These are phyloP conservation scores for Drosophila arizonae DNA, from an alignment of 1,140 invertebrate genomes.

Conservation along the genomic window DNA sequence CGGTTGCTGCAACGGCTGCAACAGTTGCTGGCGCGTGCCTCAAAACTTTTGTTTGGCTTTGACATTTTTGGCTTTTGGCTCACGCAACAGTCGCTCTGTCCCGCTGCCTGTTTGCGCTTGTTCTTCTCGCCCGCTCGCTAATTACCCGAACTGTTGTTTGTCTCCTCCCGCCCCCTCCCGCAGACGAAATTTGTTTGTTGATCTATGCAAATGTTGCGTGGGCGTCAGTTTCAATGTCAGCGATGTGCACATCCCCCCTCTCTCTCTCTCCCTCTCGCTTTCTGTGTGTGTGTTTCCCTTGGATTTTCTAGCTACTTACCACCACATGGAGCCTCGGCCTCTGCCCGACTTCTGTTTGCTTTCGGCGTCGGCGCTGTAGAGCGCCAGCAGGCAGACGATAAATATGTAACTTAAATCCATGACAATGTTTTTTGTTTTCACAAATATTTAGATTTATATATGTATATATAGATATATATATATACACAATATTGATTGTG, in stretches of 20 bases:
- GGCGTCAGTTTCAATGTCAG: slow-evolving; percentile 43
- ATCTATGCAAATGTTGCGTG: slow-evolving; percentile 55
- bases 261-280: neutral
- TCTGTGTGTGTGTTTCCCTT: slow-evolving; percentile 11
- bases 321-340: slow-evolving; percentile 83
- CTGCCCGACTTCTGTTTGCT: slow-evolving; percentile 80
- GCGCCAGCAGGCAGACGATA: slow-evolving; percentile 68
- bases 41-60: slow-evolving; percentile 20
- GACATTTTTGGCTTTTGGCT: slow-evolving; percentile 15
- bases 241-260: neutral
- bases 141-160: slow-evolving; percentile 51
- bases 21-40: slow-evolving; percentile 53
- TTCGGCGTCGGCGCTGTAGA: slow-evolving; percentile 68
- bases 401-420: slow-evolving; percentile 82
- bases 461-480: neutral
- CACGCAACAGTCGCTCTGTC: neutral
- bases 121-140: slow-evolving; percentile 58
- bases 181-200: slow-evolving; percentile 26
- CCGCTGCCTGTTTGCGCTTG: slow-evolving; percentile 52
- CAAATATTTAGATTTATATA: slow-evolving; percentile 24
- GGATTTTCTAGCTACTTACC: slow-evolving; percentile 71
- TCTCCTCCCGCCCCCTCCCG: neutral
- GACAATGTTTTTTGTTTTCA: slow-evolving; percentile 32
- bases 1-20: slow-evolving; percentile 19
- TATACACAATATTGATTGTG: neutral